Base-by-base conservation (phyloP, 2,797 vertebrate species). In the Sebastes trivittatus region DNA sequence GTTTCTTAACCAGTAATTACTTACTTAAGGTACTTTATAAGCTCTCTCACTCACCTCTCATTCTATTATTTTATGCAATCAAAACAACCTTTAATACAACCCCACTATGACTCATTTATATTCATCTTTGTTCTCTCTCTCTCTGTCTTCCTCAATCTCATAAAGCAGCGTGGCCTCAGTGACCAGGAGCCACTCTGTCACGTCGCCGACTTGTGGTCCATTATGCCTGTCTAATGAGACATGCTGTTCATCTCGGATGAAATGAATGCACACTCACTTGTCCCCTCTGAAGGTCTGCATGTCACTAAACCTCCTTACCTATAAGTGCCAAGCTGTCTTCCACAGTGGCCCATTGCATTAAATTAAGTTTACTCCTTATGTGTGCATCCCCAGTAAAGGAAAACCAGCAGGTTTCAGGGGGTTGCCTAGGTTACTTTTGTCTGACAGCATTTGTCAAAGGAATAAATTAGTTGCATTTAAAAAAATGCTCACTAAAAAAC, bases 191-290 rank as follows among this genome's bases (percentile, higher is more conserved):
- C 61, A 56, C 60, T 76, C 80, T 59, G 73, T 83, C 88, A 89
- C 78, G 18, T 60, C 30, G 72, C 58, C 63, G 75, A 80, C 75
- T 75, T 63, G 59, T 59, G 54, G 52, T 46, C 83, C 79, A 79
- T 89, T 83, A 81, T 88, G 80, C 75, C 72, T 70, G 69, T 67
- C 83, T 88, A 85, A 91, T 83, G 75, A 88, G 88, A 83, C 72
- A 59, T 62, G 38, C 80, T 83, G 86, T 61, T 87, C 76, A 34
- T 84, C 81, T 80, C 72, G 59, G 49, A 83, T 85, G 34, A 67
- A 83, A 88, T 80, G n/a, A 85, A 90, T 68, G 65, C 65, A 54
- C 71, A 3, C 54, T 74, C 60, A 52, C 74, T 56, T 65, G 32
- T 81, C 72, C 42, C 25, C 11, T 58, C 67, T 77, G 66, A 38